Base-by-base conservation (phyloP, 2,888 invertebrate species). In the Ganaspis brasiliensis region DNA sequence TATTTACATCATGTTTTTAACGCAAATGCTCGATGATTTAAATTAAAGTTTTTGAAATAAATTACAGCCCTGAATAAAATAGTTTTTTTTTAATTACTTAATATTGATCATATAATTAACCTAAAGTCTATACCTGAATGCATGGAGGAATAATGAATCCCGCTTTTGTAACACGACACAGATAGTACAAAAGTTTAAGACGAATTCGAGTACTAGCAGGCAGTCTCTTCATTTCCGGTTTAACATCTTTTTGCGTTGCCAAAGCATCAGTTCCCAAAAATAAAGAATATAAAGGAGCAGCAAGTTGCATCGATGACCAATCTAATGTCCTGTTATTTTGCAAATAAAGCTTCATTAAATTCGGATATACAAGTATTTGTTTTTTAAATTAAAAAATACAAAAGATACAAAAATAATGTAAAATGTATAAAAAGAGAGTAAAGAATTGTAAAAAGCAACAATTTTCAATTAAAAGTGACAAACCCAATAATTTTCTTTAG, bases 191-290 rank as follows among this genome's bases (percentile, higher is more conserved):
- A 45, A 98, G 91, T 91, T 98, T 98, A 78, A 98, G 93, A 40
- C 97, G 94, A 71, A 98, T 95, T 82, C 97, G 94, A 0, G 97
- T 96, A 88, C 96, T 96, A 1, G 97, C 97, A 2, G 97, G 95
- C 1, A 94, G 93, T 88, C 96, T 95, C 86, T 95, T 95, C 83
- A 95, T 94, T 82, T 97, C 97, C 37, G 88, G 92, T 82, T 92
- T 92, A 5, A 92, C 85, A 79, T 92, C 91, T 91, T 87, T 94
- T 92, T 89, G 94, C 80, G 85, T 92, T 87, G 77, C 92, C 89
- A 82, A 88, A 83, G 82, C 92, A 89, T 94, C 94, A 9, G 95
- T 95, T 10, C 97, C 97, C 86, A 96, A 92, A 89, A 97, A 98
- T 40, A 98, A 92, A 0, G 94, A 93, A 88, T 96, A 98, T n/a